Conservation (phyloP, 2,797 vertebrate genomes). For the Tokudaia muenninki region DNA sequence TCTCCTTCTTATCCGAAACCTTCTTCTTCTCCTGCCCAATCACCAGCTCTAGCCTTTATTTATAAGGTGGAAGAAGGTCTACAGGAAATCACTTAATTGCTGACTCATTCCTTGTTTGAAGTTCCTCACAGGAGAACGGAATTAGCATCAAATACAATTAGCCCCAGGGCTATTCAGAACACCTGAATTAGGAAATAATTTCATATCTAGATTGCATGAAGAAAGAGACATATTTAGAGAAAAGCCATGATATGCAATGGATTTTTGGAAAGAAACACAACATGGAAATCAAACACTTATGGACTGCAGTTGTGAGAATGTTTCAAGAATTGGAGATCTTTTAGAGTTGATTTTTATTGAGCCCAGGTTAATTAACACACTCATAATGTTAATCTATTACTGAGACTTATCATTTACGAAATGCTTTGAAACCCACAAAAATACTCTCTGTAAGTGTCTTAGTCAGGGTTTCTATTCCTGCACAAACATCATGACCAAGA, state of each 20-base stretch:
- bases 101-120: too few species aligned
- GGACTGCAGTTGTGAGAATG: not conserved
- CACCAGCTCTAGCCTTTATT: too few species aligned
- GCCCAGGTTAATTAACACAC: not conserved
- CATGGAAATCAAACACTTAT: slow-evolving; percentile 2
- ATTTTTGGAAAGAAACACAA: slow-evolving; percentile 13
- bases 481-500: too few species aligned
- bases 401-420: not conserved
- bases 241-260: not conserved
- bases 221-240: slow-evolving; percentile 43
- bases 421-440: not conserved
- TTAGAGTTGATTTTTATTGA: slow-evolving; percentile 19
- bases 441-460: not conserved
- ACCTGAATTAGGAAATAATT: not conserved
- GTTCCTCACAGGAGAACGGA: too few species aligned
- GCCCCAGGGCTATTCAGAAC: too few species aligned
- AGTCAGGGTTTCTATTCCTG: too few species aligned
- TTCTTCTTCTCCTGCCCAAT: too few species aligned
- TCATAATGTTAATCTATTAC: slow-evolving; percentile 18
- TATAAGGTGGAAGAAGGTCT: too few species aligned
- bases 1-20: too few species aligned
- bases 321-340: slow-evolving; percentile 17
- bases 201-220: slow-evolving; percentile 37
- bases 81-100: too few species aligned
- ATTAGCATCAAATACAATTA: too few species aligned